These are phyloP conservation scores for Epizoanthus rinbou DNA, from an alignment of 92 coral and sea anemone species.

Conservation along the genomic window DNA sequence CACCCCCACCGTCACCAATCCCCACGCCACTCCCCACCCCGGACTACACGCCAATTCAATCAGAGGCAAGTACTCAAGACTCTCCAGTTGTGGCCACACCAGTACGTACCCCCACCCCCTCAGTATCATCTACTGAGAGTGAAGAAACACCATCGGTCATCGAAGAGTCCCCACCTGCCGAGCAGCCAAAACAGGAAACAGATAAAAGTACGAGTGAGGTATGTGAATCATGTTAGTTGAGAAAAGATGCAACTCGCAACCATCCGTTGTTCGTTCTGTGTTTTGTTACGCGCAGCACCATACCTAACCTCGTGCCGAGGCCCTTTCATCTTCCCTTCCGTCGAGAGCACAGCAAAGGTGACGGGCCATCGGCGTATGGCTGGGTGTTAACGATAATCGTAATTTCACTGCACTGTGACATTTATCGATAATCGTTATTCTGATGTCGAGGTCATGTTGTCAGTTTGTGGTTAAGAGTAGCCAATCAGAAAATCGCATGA, in stretches of 20 bases:
- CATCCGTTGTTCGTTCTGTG: no score
- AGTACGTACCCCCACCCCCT: conserved; percentile 77
- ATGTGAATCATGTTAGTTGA: neutral
- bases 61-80: conserved; percentile 77
- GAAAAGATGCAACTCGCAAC: neutral
- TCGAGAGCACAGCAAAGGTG: no score
- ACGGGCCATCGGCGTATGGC: no score
- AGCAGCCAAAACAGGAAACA: conserved; percentile 35
- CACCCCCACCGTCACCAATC: conserved; percentile 65
- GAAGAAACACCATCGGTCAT: conserved; percentile 28
- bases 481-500: no score
- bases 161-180: conserved; percentile 32
- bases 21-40: conserved; percentile 89
- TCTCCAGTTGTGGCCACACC: conserved; percentile 74
- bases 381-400: no score
- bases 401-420: no score
- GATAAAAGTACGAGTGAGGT: conserved; percentile 39
- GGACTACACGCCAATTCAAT: conserved; percentile 87
- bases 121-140: conserved; percentile 55
- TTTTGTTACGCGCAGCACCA: neutral
- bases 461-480: no score
- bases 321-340: no score
- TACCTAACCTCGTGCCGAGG: no score
- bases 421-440: no score
- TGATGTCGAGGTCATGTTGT: no score